A percentile compares a stretch with the other conserved stretches of the same genome.
Evolutionary conservation across 2,888 invertebrate genomes (phyloP).

Genomic region (Amphimallon solstitiale): DNA sequence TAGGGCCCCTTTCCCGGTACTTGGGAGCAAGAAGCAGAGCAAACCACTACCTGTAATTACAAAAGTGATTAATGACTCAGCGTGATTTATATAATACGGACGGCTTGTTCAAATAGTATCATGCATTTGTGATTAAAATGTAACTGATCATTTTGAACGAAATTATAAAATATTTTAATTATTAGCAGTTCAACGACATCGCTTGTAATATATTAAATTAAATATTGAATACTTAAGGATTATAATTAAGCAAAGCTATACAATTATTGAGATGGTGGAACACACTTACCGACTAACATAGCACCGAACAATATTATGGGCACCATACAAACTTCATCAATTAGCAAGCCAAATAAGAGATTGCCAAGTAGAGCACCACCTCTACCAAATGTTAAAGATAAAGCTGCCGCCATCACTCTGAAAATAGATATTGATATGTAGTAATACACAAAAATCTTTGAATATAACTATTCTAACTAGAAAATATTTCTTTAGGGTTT

Average conservation of each 20-base stretch:
- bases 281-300: conserved; percentile 76
- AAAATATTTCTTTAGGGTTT: too few species aligned
- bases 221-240: too few species aligned
- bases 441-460: too few species aligned
- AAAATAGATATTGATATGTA: conserved; percentile 42
- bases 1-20: conserved; percentile 78
- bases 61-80: conserved; percentile 23
- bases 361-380: conserved; percentile 81
- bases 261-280: not conserved
- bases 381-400: conserved; percentile 81
- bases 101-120: conserved; percentile 1
- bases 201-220: too few species aligned
- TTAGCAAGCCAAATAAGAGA: conserved; percentile 80
- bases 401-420: conserved; percentile 85
- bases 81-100: not conserved
- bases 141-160: too few species aligned
- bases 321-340: conserved; percentile 81
- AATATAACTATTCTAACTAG: too few species aligned
- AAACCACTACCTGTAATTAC: conserved; percentile 73
- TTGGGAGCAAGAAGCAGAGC: conserved; percentile 79
- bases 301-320: conserved; percentile 79
- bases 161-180: too few species aligned
- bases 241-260: not conserved
- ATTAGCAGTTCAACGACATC: too few species aligned
- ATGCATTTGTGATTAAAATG: too few species aligned